Percentiles rank a stretch among this genome's conserved stretches.
Conservation (phyloP, 2,888 invertebrate genomes). For the Pseudococcus viburni region DNA sequence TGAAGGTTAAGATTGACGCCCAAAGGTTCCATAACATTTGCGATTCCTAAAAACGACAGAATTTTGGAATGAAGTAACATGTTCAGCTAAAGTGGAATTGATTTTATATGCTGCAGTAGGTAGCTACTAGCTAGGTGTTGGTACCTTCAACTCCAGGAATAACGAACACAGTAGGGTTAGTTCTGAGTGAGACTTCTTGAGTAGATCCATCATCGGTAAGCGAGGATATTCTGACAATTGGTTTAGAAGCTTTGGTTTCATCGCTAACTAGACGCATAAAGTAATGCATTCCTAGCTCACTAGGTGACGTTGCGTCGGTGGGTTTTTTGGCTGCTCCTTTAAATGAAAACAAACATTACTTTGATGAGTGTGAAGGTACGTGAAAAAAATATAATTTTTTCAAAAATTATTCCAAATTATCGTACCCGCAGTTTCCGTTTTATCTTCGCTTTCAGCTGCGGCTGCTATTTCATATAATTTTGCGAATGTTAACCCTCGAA, state of each 20-base stretch:
- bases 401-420: neutral
- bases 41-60: slow-evolving; percentile 72
- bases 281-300: slow-evolving; percentile 72
- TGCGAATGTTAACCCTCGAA: slow-evolving; percentile 84
- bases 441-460: slow-evolving; percentile 67
- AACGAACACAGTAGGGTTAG: slow-evolving; percentile 74
- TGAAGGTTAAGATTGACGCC: slow-evolving; percentile 74
- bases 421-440: slow-evolving; percentile 2
- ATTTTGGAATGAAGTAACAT: neutral
- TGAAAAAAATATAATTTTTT: too few relatives aligned
- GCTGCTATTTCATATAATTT: slow-evolving; percentile 73
- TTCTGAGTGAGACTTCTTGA: slow-evolving; percentile 70
- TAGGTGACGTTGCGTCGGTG: neutral
- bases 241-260: slow-evolving; percentile 74
- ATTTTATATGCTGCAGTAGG: neutral
- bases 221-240: slow-evolving; percentile 75
- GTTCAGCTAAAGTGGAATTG: too few relatives aligned
- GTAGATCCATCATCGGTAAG: slow-evolving; percentile 73
- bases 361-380: too few relatives aligned
- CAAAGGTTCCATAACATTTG: slow-evolving; percentile 74
- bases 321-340: slow-evolving; percentile 18
- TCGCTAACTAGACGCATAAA: slow-evolving; percentile 78
- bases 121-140: too few relatives aligned
- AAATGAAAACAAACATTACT: too few relatives aligned
- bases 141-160: slow-evolving; percentile 79